Base-by-base conservation (phyloP, 92 coral and sea anemone species). In the Umimayanthus kanabou region DNA sequence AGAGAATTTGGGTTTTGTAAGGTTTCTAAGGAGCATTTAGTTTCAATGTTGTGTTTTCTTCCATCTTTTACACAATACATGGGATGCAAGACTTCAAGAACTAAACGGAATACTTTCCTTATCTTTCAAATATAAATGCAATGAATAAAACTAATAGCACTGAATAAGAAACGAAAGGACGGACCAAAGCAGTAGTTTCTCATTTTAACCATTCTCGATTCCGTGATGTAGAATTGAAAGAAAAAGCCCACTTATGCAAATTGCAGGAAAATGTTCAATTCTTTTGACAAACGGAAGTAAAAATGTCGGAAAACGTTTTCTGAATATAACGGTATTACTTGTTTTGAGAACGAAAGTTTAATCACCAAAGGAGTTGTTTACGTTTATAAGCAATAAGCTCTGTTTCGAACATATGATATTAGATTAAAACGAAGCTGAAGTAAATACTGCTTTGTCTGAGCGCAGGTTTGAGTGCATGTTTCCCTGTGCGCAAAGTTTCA, bases 251-350 rank as follows among this genome's bases (percentile, higher is more conserved):
- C 77, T 71, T 67, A 83, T 70, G 77, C 87, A 83, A 83, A 83
- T 83, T 22, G 13, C 6, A 22, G 20, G 5, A 83, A 83, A 83
- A 26, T 83, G 64, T 37, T 53, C 77, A 71, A 83, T 15, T 83
- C 28, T 47, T 83, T 43, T 69, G 39, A 30, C 66, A 18, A 83
- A 69, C 87, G 87, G 87, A 83, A 70, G 57, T 70, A 83, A 29
- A 58, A 25, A 29, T 83, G 77, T 70, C 78, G 87, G 77, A 70
- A 83, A 47, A 66, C 76, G 66, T 22, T 83, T 49, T n/a, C 33
- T 83, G 18, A 74, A 70, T 78, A 83, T 83, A 83, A 83, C 87
- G 87, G 87, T 83, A 9, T 61, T 61, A 55, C 77, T 37, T 83
- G 77, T 71, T 83, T 83, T 70, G 77, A 50, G 74, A 69, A 69